Evolutionary conservation across 2,888 invertebrate species (phyloP).

Genomic region (Priocnemis perturbator): DNA sequence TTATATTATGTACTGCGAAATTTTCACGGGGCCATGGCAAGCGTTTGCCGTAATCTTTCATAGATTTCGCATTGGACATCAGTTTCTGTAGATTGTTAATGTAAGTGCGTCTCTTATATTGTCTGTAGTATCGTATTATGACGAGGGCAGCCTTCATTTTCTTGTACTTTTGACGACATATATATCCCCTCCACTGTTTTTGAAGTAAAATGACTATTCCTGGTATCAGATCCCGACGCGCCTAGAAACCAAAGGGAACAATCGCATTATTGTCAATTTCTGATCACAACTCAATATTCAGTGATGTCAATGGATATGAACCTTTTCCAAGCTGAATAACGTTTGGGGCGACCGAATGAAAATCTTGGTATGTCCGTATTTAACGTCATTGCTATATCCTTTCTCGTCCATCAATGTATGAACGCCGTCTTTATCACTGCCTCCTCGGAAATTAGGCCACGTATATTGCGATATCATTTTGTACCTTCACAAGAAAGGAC

Average conservation of each 20-base stretch:
- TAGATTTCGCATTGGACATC: slow-evolving; percentile 81
- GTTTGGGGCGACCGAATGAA: slow-evolving; percentile 96
- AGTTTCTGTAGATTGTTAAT: slow-evolving; percentile 80
- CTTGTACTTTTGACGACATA: slow-evolving; percentile 86
- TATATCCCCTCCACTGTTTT: slow-evolving; percentile 93
- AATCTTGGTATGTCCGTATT: slow-evolving; percentile 96
- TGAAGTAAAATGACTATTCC: slow-evolving; percentile 94
- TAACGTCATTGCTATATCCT: slow-evolving; percentile 87
- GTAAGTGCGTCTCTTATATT: slow-evolving; percentile 86
- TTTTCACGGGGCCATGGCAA: slow-evolving; percentile 90
- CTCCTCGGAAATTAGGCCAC: slow-evolving; percentile 95
- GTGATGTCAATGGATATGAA: no score
- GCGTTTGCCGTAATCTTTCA: slow-evolving; percentile 86
- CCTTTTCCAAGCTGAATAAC: slow-evolving; percentile 90
- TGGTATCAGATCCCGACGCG: slow-evolving; percentile 91
- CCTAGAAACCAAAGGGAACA: slow-evolving; percentile 67
- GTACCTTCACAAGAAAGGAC: slow-evolving; percentile 79
- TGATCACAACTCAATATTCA: no score
- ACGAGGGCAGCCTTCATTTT: slow-evolving; percentile 89
- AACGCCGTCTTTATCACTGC: slow-evolving; percentile 88
- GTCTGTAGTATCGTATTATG: slow-evolving; percentile 89
- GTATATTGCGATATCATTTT: slow-evolving; percentile 97
- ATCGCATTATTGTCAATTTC: slow-evolving; percentile 1
- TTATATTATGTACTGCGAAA: slow-evolving; percentile 80
- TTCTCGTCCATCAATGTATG: slow-evolving; percentile 89